phyloP scores from a whole-genome alignment of 2,888 invertebrate genomes.

The Nematopogon swammerdamellus region DNA sequence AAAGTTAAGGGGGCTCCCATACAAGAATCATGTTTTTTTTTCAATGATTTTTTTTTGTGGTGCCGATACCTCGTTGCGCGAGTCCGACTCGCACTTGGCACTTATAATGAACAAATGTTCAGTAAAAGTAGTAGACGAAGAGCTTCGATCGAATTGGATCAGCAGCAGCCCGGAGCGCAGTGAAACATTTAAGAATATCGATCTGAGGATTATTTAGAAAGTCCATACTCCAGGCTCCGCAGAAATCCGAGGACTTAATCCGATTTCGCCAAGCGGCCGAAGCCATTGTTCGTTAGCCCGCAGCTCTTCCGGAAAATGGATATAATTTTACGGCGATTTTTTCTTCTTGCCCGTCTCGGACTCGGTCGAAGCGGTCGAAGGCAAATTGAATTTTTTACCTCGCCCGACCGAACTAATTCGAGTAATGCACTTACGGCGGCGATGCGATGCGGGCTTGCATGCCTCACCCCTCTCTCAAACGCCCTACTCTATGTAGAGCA shows the following conservation, averaged over 20 bases:
- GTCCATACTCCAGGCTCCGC: conserved; percentile 15
- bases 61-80: too few relatives aligned
- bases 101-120: too few relatives aligned
- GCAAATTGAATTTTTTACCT: conserved; percentile 52
- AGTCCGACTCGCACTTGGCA: too few relatives aligned
- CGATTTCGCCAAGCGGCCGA: conserved; percentile 32
- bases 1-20: too few relatives aligned
- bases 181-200: not conserved
- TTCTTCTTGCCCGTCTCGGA: too few relatives aligned
- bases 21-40: too few relatives aligned
- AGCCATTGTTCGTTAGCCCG: conserved; percentile 30
- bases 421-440: conserved; percentile 39
- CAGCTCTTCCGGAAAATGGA: conserved; percentile 33
- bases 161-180: too few relatives aligned
- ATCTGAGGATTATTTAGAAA: not conserved
- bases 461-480: conserved; percentile 16
- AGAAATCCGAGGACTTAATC: conserved; percentile 37
- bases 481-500: too few relatives aligned
- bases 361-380: conserved; percentile 23
- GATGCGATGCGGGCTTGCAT: conserved; percentile 24
- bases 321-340: conserved; percentile 44
- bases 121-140: too few relatives aligned
- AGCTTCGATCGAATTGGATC: too few relatives aligned
- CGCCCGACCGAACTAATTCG: conserved; percentile 48
- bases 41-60: too few relatives aligned